These are phyloP conservation scores for Onychomys leucogaster DNA, from an alignment of 2,797 vertebrate species.

Conservation along the genomic window DNA sequence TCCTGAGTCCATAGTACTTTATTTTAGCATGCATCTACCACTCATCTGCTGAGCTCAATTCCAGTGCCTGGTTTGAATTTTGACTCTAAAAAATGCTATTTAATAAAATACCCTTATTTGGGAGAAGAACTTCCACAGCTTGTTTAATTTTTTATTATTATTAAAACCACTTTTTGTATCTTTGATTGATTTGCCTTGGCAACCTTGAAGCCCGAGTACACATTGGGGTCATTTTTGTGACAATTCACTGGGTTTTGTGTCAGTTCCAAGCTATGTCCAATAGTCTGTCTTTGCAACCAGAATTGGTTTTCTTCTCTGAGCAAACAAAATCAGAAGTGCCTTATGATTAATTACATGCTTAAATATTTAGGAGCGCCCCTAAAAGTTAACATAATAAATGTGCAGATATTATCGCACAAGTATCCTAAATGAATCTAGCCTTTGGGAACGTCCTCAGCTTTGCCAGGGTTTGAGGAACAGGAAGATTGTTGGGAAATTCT, in stretches of 20 bases:
- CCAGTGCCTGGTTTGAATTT: constrained; percentile 41
- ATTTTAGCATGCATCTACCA: constrained; percentile 4
- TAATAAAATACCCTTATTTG: constrained; percentile 47
- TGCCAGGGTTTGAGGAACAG: constrained; percentile 40
- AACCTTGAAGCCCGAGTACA: constrained; percentile 25
- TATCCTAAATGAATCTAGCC: constrained; percentile 33
- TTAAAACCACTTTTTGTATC: constrained; percentile 28
- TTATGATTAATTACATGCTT: constrained; percentile 37
- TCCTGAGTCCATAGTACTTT: background rate
- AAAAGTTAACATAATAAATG: constrained; percentile 19
- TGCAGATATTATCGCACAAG: background rate
- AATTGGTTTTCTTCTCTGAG: background rate
- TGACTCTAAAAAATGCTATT: constrained; percentile 25
- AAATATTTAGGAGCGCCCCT: constrained; percentile 35
- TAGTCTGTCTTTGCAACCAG: constrained; percentile 26
- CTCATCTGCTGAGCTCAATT: constrained; percentile 7
- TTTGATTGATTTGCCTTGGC: constrained; percentile 58
- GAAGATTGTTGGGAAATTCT: constrained; percentile 55
- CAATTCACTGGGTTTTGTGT: constrained; percentile 46
- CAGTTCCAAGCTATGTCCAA: constrained; percentile 17
- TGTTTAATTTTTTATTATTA: constrained; percentile 45
- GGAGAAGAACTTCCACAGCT: background rate
- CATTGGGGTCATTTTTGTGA: constrained; percentile 32
- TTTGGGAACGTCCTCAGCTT: constrained; percentile 52
- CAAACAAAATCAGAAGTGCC: constrained; percentile 51